Conservation (phyloP, 2,888 invertebrate genomes). For the Heliconius charithonia region DNA sequence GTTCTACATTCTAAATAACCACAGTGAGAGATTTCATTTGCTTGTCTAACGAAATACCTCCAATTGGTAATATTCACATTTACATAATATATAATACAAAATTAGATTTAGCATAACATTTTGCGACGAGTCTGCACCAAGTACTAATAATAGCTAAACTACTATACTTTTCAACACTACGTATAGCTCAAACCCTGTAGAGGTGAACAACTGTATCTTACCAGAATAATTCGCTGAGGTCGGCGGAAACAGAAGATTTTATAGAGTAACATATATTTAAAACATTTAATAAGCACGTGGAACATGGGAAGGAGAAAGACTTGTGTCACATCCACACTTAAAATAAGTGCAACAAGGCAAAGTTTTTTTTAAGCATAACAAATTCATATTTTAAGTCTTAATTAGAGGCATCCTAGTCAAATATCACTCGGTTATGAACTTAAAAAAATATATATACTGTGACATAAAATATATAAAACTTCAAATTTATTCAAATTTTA, state of each 20-base stretch:
- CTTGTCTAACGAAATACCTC: too few relatives aligned
- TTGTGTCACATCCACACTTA: background rate
- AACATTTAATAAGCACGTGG: background rate
- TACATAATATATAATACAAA: background rate
- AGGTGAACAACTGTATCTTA: conserved; percentile 19
- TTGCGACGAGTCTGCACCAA: background rate
- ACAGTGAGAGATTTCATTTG: too few relatives aligned
- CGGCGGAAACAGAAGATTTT: conserved; percentile 22
- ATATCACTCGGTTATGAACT: background rate
- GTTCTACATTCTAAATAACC: too few relatives aligned
- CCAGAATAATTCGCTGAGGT: conserved; percentile 36
- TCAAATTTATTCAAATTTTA: background rate
- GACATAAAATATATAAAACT: too few relatives aligned
- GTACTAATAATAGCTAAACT: background rate
- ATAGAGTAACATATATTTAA: background rate
- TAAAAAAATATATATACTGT: background rate
- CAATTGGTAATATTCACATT: too few relatives aligned
- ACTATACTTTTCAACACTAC: conserved; percentile 1
- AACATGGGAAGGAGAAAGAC: background rate
- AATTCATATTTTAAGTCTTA: background rate
- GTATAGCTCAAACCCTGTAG: background rate
- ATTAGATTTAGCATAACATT: background rate
- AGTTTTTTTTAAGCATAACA: background rate
- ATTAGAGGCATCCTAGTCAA: background rate
- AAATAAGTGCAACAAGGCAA: too few relatives aligned